A percentile compares a stretch with the other conserved stretches of the same genome.
Conservation (phyloP, 2,797 vertebrate genomes). For the Menidia menidia region DNA sequence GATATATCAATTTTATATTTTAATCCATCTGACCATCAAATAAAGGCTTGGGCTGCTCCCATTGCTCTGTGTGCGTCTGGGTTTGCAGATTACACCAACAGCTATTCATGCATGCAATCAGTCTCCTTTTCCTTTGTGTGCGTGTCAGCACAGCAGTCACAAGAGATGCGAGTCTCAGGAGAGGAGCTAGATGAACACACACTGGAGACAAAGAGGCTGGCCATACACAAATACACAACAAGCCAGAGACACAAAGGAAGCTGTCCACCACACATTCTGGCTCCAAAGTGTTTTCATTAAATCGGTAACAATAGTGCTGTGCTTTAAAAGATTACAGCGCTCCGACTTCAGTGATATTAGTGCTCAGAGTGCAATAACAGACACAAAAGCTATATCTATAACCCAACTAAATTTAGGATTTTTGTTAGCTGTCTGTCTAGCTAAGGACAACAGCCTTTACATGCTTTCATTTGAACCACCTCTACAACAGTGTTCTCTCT, state of each 20-base stretch:
- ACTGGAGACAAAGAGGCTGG: slow-evolving; percentile 67
- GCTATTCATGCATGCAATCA: slow-evolving; percentile 64
- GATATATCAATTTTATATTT: slow-evolving; percentile 36
- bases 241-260: slow-evolving; percentile 56
- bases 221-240: slow-evolving; percentile 55
- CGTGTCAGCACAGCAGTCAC: slow-evolving; percentile 72
- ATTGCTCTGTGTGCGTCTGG: slow-evolving; percentile 56
- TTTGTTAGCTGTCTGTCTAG: neutral
- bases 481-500: neutral
- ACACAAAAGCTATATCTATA: neutral
- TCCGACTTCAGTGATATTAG: neutral
- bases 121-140: slow-evolving; percentile 70
- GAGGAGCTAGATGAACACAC: slow-evolving; percentile 66
- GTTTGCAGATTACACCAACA: slow-evolving; percentile 65
- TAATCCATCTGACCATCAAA: slow-evolving; percentile 42
- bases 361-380: neutral
- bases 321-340: slow-evolving; percentile 1
- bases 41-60: slow-evolving; percentile 42
- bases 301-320: slow-evolving; percentile 8
- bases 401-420: neutral
- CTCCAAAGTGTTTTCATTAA: slow-evolving; percentile 36
- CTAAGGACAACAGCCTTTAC: neutral
- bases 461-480: neutral
- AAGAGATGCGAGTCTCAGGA: slow-evolving; percentile 71
- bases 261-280: slow-evolving; percentile 53